Base-by-base conservation (phyloP, 2,888 invertebrate species). In the Lamproptera curius region DNA sequence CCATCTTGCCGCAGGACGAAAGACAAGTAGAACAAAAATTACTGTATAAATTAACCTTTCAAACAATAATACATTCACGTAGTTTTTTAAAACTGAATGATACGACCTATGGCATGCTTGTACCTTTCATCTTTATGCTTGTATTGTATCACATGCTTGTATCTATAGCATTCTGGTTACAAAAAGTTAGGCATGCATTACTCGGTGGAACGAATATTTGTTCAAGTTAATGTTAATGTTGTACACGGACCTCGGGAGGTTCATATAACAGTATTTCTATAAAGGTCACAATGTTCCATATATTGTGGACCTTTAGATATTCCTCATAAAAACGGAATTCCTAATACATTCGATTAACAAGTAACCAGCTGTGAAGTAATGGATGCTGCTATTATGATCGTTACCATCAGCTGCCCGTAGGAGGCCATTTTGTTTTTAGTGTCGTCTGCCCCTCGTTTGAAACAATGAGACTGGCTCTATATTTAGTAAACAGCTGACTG, bases 401-500 rank as follows among this genome's bases (percentile, higher is more conserved):
- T 6, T 8, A 23, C n/a, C 13, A 34, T 16, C 42, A 43, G 48
- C 40, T 44, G 48, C 20, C 49, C 28, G 13, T n/a, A n/a, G n/a
- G 13, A 26, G 13, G 38, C 23, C 28, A 16, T 40, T n/a, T 28
- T 39, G 43, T 14, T 43, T 26, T 45, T 39, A 43, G 33, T 28
- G 11, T 40, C 49, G 44, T 39, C 49, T 49, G 49, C 35, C 8
- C 8, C 11, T 35, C 11, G 13, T 3, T 2, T 11, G 13, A 40
- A 39, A 39, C 48, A 43, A 43, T 42, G 33, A 23, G 6, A 5
- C 16, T 16, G 1, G 26, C 8, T 40, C 36, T 44, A 44, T 49
- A 49, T 44, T 49, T 49, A 49, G 36, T 20, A 35, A 44, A 49
- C 40, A 43, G 43, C 23, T 49, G 43, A 20, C 28, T 40, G 35